Evolutionary conservation across 2,888 invertebrate genomes (phyloP), one percentile per base, ranked within the genome.

Genomic region (Seladonia tumulorum): DNA sequence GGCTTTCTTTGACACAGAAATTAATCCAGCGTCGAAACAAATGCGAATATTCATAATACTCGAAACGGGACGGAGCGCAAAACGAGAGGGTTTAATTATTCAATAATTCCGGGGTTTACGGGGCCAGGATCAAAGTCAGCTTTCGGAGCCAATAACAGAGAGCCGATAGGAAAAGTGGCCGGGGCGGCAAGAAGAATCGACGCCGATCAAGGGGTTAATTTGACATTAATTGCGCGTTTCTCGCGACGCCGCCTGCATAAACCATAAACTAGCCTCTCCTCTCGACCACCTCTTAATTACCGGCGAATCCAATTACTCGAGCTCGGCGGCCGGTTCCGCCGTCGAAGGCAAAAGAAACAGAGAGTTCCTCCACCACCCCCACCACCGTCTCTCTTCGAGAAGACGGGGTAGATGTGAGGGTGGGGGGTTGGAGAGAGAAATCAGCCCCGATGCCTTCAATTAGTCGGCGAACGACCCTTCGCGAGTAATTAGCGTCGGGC

Each of bases 391-490:
- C 70, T 3, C 42, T 10, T 29, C 12, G 39, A 12, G 12, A 18
- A 22, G 22, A 8, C 1, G 53, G 22, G 53, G 5, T 22, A 53
- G 22, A 53, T 22, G 22, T 53, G 8, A 8, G 53, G 22, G 53
- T 8, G 8, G 53, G 22, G 53, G 22, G 8, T 29, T 29, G n/a
- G 35, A 25, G 16, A n/a, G 47, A 75, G 83, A 79, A 83, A 79
- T 85, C 85, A 76, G 18, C 79, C 66, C 45, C 49, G 63, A 83
- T 72, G 85, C 72, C 83, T 83, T 85, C 83, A 83, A 85, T 85
- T 85, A 83, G 39, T 76, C 18, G 39, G 29, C 45, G 60, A 76
- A 49, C 83, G 45, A 12, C 78, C 25, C 73, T 70, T 75, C 35
- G 60, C 79, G 75, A 72, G 68, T 76, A 85, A 83, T 85, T 83